phyloP scores from a whole-genome alignment of 92 coral and sea anemone species.

The Umimayanthus chanpuru region DNA sequence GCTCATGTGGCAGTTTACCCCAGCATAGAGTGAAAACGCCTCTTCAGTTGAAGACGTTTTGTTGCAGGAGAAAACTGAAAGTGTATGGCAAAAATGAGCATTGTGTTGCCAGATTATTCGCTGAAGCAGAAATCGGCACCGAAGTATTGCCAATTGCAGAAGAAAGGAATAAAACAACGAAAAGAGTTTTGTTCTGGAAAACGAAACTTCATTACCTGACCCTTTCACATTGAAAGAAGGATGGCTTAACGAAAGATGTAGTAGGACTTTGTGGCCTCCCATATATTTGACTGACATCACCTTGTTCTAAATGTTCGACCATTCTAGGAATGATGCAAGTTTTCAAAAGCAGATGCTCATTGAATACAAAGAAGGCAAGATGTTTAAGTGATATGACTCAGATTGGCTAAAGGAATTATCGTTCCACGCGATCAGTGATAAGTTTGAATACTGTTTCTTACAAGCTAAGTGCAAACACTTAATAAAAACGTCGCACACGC shows the following conservation, averaged over 20 bases:
- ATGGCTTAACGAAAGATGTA: constrained; percentile 49
- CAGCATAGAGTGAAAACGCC: no score
- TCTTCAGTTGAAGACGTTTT: no score
- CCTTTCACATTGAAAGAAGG: constrained; percentile 50
- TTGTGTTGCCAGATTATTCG: no score
- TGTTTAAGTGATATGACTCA: constrained; percentile 59
- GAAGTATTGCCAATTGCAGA: constrained; percentile 16
- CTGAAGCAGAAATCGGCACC: no score
- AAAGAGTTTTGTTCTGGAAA: constrained; percentile 8
- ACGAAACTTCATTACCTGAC: constrained; percentile 43
- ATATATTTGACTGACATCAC: constrained; percentile 38
- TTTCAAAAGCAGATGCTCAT: constrained; percentile 18
- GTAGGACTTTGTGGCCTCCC: constrained; percentile 62
- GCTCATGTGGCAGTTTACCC: no score
- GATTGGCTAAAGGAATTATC: constrained; percentile 53
- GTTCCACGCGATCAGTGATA: constrained; percentile 17
- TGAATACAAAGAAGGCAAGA: constrained; percentile 68
- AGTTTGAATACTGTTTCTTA: constrained; percentile 43
- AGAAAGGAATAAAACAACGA: not conserved
- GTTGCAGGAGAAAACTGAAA: no score
- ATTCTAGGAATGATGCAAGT: not conserved
- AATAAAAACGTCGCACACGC: constrained; percentile 60
- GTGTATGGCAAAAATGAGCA: no score
- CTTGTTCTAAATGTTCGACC: constrained; percentile 21
- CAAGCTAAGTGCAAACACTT: constrained; percentile 54